A percentile compares a stretch with the other conserved stretches of the same genome.
phyloP scores from a whole-genome alignment of 2,888 invertebrate genomes.

The Macrosoma leucophasiata region DNA sequence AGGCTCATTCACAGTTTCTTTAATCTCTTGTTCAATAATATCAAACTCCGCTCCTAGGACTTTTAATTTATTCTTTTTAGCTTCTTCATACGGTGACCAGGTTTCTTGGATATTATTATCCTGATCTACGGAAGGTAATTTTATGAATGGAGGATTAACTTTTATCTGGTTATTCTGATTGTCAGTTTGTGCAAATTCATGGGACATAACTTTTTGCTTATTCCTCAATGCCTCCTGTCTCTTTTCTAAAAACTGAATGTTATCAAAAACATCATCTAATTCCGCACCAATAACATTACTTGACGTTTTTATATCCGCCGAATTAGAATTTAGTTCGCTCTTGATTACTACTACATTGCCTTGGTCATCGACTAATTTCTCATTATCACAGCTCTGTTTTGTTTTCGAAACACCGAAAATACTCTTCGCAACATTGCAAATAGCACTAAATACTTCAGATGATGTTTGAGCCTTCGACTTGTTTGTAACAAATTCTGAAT shows the following conservation, averaged over 20 bases:
- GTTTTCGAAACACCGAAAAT: slow-evolving; percentile 44
- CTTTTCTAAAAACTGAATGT: slow-evolving; percentile 46
- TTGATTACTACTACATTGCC: slow-evolving; percentile 45
- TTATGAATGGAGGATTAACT: slow-evolving; percentile 27
- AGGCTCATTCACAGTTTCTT: slow-evolving; percentile 30
- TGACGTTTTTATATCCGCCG: slow-evolving; percentile 39
- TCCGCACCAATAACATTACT: slow-evolving; percentile 50
- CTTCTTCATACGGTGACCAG: slow-evolving; percentile 44
- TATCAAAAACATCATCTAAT: slow-evolving; percentile 41
- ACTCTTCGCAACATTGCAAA: slow-evolving; percentile 55
- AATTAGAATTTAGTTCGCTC: slow-evolving; percentile 30
- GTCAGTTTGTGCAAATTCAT: slow-evolving; percentile 60
- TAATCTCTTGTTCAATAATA: slow-evolving; percentile 27
- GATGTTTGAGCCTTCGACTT: slow-evolving; percentile 36
- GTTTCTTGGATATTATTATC: slow-evolving; percentile 44
- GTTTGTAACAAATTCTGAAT: slow-evolving; percentile 29
- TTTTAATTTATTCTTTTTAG: slow-evolving; percentile 52
- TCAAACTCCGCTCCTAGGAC: slow-evolving; percentile 49
- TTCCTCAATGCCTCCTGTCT: slow-evolving; percentile 64
- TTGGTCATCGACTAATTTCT: slow-evolving; percentile 48
- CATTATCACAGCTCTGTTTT: slow-evolving; percentile 45
- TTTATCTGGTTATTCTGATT: slow-evolving; percentile 45
- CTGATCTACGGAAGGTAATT: slow-evolving; percentile 37
- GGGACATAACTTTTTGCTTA: slow-evolving; percentile 68
- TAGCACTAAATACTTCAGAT: slow-evolving; percentile 45